phyloP scores from a whole-genome alignment of 2,113 vertebrate species.

The Chloropsis cyanopogon region DNA sequence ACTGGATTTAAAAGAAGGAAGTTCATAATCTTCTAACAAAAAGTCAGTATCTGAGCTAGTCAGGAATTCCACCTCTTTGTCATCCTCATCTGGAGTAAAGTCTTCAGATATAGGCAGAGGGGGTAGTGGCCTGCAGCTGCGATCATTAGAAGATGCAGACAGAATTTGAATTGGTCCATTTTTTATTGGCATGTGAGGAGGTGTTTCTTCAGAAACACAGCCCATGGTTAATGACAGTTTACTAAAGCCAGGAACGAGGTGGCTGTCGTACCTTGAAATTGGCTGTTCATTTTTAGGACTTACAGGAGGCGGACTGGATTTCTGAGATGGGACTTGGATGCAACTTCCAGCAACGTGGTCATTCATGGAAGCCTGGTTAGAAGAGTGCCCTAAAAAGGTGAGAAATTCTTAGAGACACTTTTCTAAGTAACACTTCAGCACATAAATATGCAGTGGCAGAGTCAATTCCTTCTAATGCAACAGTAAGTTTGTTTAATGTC shows the following conservation, averaged over 20 bases:
- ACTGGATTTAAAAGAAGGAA: conserved; percentile 74
- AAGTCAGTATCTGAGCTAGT: conserved; percentile 87
- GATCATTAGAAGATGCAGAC: conserved; percentile 39
- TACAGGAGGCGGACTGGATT: conserved; percentile 71
- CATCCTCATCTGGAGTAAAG: conserved; percentile 76
- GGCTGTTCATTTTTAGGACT: conserved; percentile 62
- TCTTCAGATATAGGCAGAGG: conserved; percentile 82
- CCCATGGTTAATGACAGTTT: conserved; percentile 75
- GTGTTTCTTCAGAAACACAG: conserved; percentile 66
- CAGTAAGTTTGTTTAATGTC: neutral
- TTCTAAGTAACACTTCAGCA: neutral
- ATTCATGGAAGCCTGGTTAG: conserved; percentile 26
- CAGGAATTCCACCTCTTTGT: conserved; percentile 91
- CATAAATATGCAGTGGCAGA: neutral
- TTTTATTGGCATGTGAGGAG: conserved; percentile 76
- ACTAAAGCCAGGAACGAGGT: conserved; percentile 77
- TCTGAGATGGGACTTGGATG: conserved; percentile 72
- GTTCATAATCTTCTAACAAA: conserved; percentile 75
- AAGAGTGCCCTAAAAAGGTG: conserved; percentile 73
- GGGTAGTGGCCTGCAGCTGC: conserved; percentile 86
- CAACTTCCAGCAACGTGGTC: conserved; percentile 65
- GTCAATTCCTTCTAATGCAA: neutral
- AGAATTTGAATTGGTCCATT: conserved; percentile 48
- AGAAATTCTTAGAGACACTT: conserved; percentile 6
- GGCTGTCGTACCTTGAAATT: conserved; percentile 72